These are phyloP conservation scores for Copidosoma aretas DNA, from an alignment of 2,888 invertebrate genomes.

Conservation along the genomic window DNA sequence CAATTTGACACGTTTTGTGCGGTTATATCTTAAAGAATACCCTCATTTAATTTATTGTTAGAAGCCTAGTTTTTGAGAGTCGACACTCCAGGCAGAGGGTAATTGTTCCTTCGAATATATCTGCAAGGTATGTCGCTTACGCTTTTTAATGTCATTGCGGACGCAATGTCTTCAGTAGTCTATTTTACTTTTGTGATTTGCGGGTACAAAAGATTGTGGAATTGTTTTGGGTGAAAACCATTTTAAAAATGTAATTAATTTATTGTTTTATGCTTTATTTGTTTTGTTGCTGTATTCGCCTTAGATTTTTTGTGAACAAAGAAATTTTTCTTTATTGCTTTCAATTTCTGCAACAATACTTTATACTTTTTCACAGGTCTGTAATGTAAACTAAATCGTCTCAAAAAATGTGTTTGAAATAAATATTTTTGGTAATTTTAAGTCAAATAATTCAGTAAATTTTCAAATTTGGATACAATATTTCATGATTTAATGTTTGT, in stretches of 20 bases:
- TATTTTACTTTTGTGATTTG: background rate
- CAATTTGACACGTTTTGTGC: background rate
- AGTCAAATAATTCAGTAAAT: too few species aligned
- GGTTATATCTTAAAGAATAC: background rate
- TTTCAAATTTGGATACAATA: too few species aligned
- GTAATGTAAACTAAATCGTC: too few species aligned
- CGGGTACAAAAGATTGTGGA: background rate
- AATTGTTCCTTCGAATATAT: background rate
- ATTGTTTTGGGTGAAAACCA: background rate
- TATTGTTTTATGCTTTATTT: too few species aligned
- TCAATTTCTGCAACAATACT: too few species aligned
- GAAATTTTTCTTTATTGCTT: too few species aligned
- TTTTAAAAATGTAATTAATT: background rate
- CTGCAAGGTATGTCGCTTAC: background rate
- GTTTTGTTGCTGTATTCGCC: too few species aligned
- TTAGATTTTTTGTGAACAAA: too few species aligned
- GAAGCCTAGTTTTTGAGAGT: background rate
- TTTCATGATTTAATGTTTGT: too few species aligned
- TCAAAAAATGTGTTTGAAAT: too few species aligned
- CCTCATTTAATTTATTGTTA: background rate
- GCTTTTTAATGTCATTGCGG: background rate
- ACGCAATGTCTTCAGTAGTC: background rate
- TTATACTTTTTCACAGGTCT: too few species aligned
- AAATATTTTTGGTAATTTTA: too few species aligned
- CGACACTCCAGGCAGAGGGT: background rate